phyloP scores from a whole-genome alignment of 2,888 invertebrate species.

The Ommatoiulus sabulosus region DNA sequence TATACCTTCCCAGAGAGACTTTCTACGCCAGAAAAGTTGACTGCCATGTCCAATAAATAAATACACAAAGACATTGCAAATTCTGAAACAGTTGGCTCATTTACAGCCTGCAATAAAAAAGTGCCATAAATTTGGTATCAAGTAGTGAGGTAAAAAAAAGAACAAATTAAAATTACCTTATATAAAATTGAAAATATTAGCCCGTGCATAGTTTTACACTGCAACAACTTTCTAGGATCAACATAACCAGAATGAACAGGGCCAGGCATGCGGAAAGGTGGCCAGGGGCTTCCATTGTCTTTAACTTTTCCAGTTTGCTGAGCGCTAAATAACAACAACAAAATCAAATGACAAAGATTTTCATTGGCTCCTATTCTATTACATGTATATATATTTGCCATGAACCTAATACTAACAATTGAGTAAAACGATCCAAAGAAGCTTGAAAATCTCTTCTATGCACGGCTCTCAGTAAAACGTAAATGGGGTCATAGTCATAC shows the following conservation, averaged over 20 bases:
- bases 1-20: conserved; percentile 60
- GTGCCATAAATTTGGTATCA: not conserved
- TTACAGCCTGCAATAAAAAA: conserved; percentile 73
- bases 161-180: conserved; percentile 69
- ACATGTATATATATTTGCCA: not conserved
- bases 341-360: not conserved
- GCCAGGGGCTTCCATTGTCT: conserved; percentile 75
- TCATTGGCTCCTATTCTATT: not conserved
- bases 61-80: conserved; percentile 88
- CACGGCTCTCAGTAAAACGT: conserved; percentile 89
- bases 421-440: conserved; percentile 91
- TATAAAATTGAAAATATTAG: conserved; percentile 85
- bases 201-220: conserved; percentile 73
- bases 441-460: conserved; percentile 93
- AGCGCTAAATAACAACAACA: conserved; percentile 68
- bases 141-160: not conserved
- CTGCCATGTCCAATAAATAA: conserved; percentile 87
- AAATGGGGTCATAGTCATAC: conserved; percentile 91
- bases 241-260: conserved; percentile 75
- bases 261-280: conserved; percentile 81
- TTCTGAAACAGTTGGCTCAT: conserved; percentile 81
- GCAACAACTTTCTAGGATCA: conserved; percentile 76
- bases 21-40: conserved; percentile 68
- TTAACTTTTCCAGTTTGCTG: conserved; percentile 73
- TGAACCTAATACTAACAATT: conserved; percentile 76